Base-by-base conservation (phyloP, 2,888 invertebrate species). In the Eudasyphora cyanicolor region DNA sequence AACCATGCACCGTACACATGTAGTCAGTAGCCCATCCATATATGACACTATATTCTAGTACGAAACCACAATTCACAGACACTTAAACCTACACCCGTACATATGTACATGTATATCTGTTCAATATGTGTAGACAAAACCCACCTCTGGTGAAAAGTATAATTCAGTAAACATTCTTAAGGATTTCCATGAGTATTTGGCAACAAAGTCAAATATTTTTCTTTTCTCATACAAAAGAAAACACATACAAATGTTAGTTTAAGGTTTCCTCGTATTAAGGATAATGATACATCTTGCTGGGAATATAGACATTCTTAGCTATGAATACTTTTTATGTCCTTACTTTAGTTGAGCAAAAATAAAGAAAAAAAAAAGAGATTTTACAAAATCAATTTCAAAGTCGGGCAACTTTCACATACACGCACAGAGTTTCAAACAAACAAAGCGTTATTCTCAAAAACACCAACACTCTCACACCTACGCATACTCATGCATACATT, bases 371-470 rank as follows among this genome's bases (percentile, higher is more conserved):
- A 10, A 57, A 17, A 29, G 69, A 54, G 21, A 35, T 62, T 79
- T 79, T 32, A 35, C 45, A 64, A 82, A 82, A 76, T 74, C 82
- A 77, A 77, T 77, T 71, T 82, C 21, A 64, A 76, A 71, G 70
- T 54, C 57, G 27, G 17, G 54, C 69, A 51, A 70, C 54, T 35
- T 54, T 62, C 49, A 62, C 70, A 75, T 14, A 62, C 70, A 75
- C 38, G 4, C 38, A 60, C 75, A 79, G n/a, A n/a, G n/a, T 19
- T 29, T 67, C 74, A 60, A 3, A 38, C 27, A n/a, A 24, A 69
- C 24, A 74, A 67, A 73, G 78, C 60, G 14, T 77, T 74, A 60
- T 21, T 21, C n/a, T 35, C 4, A 45, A 42, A 77, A 29, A 42
- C 21, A 29, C 24, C 24, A 12, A 74, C 21, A 51, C 19, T 45